Base-by-base conservation (phyloP, 1,140 invertebrate species). In the Diorhabda sublineata region DNA sequence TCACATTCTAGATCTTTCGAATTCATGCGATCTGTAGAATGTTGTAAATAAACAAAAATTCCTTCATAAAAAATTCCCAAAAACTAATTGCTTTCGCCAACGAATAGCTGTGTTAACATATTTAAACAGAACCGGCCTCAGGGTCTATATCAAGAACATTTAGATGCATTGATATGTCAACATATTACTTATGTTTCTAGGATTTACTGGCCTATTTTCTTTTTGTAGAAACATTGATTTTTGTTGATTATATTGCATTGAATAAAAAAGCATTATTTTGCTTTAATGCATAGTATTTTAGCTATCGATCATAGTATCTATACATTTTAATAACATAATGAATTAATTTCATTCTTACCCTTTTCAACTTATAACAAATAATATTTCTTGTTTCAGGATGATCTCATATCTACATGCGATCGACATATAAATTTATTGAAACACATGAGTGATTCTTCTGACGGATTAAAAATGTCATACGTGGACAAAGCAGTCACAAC, bases 341-440 rank as follows among this genome's bases (percentile, higher is more conserved):
- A 6, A 60, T 6, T 3, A 60, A 60, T 7, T 3, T 9, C 3
- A 5, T n/a, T 60, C 11, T 42, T 26, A 11, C 8, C 57, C 56
- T 3, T 58, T 42, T 58, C 61, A 42, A 11, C 42, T 59, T 9
- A 26, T 26, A 26, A 26, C 26, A 26, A 26, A 26, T 26, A 26
- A 26, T 26, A 26, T 68, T 63, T 57, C 66, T 64, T n/a, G 47
- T 84, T 86, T 73, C 82, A 94, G 92, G 86, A 84, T 70, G 91
- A 93, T 81, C 84, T 93, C 69, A 83, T 90, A 74, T 87, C 87
- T 58, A 90, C 89, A 58, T 92, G 91, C 80, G 79, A 80, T 65
- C 74, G 76, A 42, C 79, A 80, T 69, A 76, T 79, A 11, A 71
- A 72, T 60, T 71, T 78, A 56, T 62, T 79, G 58, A 73, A 76